Evolutionary conservation across 2,113 vertebrate genomes (phyloP), one percentile per base, ranked within the genome.

Genomic region (Platysternon megacephalum): DNA sequence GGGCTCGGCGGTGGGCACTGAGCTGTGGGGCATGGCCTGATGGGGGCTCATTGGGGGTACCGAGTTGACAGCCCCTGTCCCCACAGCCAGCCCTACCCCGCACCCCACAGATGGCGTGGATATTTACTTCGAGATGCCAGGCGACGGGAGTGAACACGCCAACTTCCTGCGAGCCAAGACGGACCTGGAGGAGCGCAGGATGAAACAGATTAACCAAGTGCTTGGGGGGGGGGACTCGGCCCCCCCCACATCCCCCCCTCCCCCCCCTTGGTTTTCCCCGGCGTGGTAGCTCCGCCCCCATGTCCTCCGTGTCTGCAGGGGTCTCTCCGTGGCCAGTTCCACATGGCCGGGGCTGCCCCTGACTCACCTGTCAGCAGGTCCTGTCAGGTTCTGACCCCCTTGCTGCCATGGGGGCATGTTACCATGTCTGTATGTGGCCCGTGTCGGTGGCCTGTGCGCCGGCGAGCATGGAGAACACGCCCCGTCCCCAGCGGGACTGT

Each of bases 171-270:
- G 99, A 32, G 99, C 99, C 95, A 99, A 99, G 95, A 99, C 99
- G 96, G 99, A 99, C 95, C 97, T 99, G 96, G 99, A 99, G 97
- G 99, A 99, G 81, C 98, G 99, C 26, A 97, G 99, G 81, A 99
- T 99, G 99, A 99, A 99, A 58, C 98, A 99, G 97, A 99, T 99
- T 96, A 99, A 99, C 82, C 98, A 99, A 99, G 99, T 99, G 89
- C 97, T 79, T 10, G 16, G 19, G 65, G 29, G 29, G n/a, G 13
- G 78, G 86, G 26, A 86, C n/a, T 42, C 17, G 46, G 13, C 35
- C 51, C 13, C n/a, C n/a, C 2, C 16, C 9, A 35, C 29, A n/a
- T n/a, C n/a, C 51, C 24, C 2, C 11, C 22, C 4, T 65, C 61
- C 16, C 6, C 61, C 32, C 7, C 61, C 32, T 16, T 14, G 32